Percentiles rank a stretch among this genome's conserved stretches.
Conservation (phyloP, 2,888 invertebrate genomes). For the Perizoma flavofasciatum region DNA sequence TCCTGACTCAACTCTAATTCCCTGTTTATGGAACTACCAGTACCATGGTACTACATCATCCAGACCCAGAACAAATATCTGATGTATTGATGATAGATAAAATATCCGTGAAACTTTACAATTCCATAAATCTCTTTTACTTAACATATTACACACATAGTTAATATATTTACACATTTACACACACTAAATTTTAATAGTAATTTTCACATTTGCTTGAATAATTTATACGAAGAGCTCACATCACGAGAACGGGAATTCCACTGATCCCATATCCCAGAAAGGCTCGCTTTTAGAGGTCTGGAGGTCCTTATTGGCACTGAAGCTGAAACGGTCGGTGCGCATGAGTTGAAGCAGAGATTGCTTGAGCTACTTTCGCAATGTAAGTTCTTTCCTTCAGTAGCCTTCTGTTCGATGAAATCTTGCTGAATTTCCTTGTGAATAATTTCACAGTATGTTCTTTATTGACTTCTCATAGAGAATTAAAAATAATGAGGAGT, state of each 20-base stretch:
- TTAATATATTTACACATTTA: slow-evolving; percentile 1
- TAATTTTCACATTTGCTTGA: background rate
- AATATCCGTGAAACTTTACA: too few relatives aligned
- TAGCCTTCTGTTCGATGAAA: slow-evolving; percentile 7
- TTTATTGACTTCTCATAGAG: too few relatives aligned
- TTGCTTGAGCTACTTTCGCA: slow-evolving; percentile 23
- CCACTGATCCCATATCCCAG: slow-evolving; percentile 48
- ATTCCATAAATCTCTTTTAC: too few relatives aligned
- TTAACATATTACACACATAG: too few relatives aligned
- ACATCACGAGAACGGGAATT: slow-evolving; percentile 42
- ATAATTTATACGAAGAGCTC: slow-evolving; percentile 24
- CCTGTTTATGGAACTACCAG: too few relatives aligned
- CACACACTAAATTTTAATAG: slow-evolving; percentile 3
- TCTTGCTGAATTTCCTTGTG: background rate
- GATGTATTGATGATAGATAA: too few relatives aligned
- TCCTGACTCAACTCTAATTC: too few relatives aligned
- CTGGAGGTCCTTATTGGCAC: slow-evolving; percentile 43
- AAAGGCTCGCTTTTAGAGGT: slow-evolving; percentile 47
- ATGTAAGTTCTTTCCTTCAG: too few relatives aligned
- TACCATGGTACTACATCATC: too few relatives aligned
- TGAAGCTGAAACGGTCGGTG: slow-evolving; percentile 60
- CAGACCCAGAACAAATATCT: too few relatives aligned
- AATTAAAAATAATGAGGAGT: too few relatives aligned
- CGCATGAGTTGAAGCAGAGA: slow-evolving; percentile 50
- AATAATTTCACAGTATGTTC: background rate